Base-by-base conservation (phyloP, 2,797 vertebrate species). In the Xiphorhynchus erythropygius region DNA sequence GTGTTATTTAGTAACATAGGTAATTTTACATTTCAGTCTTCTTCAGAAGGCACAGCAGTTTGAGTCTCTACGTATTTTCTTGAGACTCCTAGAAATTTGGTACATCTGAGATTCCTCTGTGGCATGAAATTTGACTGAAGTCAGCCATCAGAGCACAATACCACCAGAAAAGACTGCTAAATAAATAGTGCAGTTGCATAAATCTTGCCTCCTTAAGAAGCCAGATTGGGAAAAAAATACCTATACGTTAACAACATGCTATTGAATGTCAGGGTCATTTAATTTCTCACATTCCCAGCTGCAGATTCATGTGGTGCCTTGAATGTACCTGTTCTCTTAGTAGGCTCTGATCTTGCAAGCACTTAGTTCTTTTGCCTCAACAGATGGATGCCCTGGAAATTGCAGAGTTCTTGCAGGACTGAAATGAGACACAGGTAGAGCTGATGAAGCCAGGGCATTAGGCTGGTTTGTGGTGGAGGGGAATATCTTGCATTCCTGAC, bases 401-500 rank as follows among this genome's bases (percentile, higher is more conserved):
- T 71, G 53, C 57, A 71, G 70, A 67, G 56, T 35, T 80, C 64
- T 91, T 52, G 18, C 39, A 63, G 50, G 21, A 42, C n/a, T 76
- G 42, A 83, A 68, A 42, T 15, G 12, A 64, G 55, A 10, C 16
- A 7, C 1, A 4, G 11, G 3, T 41, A 19, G 9, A 35, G 57
- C 56, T 67, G 62, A 39, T 52, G 60, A 41, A 30, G 35, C 16
- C 11, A 33, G 28, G 13, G 10, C 32, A 18, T 37, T 65, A 28
- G n/a, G 6, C 8, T 32, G 11, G 13, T 8, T 84, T 0, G 1
- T 17, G 30, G 33, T 50, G 14, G n/a, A 79, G 6, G 3, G 4
- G 13, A 79, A n/a, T 49, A 35, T 27, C 13, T 50, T 56, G 24
- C 4, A 6, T 35, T 64, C 39, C 42, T 79, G 53, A 67, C 55